Evolutionary conservation across 2,888 invertebrate species (phyloP).

Genomic region (Mactromeris polynyma): DNA sequence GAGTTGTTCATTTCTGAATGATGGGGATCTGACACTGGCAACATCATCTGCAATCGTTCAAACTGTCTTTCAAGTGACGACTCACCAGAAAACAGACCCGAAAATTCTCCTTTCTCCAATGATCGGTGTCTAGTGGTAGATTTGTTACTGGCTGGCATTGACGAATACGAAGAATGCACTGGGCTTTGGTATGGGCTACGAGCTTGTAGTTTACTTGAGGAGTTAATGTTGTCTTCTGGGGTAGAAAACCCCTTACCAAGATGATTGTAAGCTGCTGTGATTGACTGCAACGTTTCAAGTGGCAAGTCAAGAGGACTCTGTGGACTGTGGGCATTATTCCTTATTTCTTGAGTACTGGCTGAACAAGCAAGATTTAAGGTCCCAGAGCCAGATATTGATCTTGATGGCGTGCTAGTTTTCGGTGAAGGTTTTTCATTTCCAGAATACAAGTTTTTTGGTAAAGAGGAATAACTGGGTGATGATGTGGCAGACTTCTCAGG

Average conservation of each 20-base stretch:
- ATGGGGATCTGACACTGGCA: constrained; percentile 67
- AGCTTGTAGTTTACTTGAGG: constrained; percentile 59
- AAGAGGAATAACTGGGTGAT: constrained; percentile 68
- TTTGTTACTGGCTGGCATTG: constrained; percentile 43
- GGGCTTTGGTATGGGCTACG: constrained; percentile 71
- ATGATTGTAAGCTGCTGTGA: constrained; percentile 76
- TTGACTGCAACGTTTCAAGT: constrained; percentile 79
- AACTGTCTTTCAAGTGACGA: constrained; percentile 86
- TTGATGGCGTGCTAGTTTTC: constrained; percentile 50
- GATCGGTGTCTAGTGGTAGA: constrained; percentile 84
- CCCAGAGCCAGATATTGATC: constrained; percentile 66
- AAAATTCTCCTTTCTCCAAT: constrained; percentile 74
- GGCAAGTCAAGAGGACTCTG: constrained; percentile 83
- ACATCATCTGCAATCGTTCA: constrained; percentile 71
- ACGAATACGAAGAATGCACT: constrained; percentile 60
- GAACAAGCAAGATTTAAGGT: constrained; percentile 62
- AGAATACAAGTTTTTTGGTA: constrained; percentile 67
- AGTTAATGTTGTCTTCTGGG: constrained; percentile 33
- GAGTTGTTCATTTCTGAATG: constrained; percentile 63
- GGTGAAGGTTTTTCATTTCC: constrained; percentile 46
- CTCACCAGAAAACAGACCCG: constrained; percentile 80
- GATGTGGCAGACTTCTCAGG: constrained; percentile 49
- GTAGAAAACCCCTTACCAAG: constrained; percentile 62
- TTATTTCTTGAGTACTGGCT: constrained; percentile 69
- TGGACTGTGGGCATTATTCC: constrained; percentile 56